Base-by-base conservation (phyloP, 1,140 invertebrate genomes). In the Littorina saxatilis region DNA sequence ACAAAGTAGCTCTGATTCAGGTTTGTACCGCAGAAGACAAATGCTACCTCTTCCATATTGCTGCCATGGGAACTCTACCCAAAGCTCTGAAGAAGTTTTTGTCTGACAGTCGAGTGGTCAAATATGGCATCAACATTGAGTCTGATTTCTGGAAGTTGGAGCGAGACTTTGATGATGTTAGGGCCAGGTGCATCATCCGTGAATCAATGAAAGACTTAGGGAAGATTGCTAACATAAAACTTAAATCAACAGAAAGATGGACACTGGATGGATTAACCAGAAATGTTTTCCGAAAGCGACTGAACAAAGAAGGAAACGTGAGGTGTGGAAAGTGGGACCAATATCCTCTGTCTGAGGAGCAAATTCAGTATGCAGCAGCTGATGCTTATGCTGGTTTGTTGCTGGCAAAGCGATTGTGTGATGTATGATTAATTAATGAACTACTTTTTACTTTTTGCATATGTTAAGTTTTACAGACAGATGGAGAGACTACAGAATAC, bases 1-100 rank as follows among this genome's bases (percentile, higher is more conserved):
- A 72, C 39, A 82, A 83, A 78, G 66, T 82, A 20, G 79, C 84
- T 2, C 43, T 85, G 39, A 79, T 85, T 43, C 84, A 85, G 68
- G 47, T 85, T 9, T 81, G 75, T 27, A 37, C 82, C 2, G 58
- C 50, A 29, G 76, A 79, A 52, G 43, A 82, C 1, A 81, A 11
- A n/a, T 85, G 84, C 73, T 85, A 83, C 73, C 58, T 85, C 3
- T 85, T 85, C 63, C 84, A 85, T 55, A 39, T 83, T 35, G 66
- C 79, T 20, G 73, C 79, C 17, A 85, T 85, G 81, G 27, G 20
- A 40, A 32, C 23, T 37, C 55, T 85, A 27, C 84, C 84, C n/a
- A 58, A 68, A 43, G 40, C 72, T 9, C 39, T 85, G 29, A 79
- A 75, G n/a, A 58, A 15, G 3, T 50, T 85, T 4, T 73, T 85